These are phyloP conservation scores for Ecdyonurus torrentis DNA, from an alignment of 2,888 invertebrate genomes.

Conservation along the genomic window DNA sequence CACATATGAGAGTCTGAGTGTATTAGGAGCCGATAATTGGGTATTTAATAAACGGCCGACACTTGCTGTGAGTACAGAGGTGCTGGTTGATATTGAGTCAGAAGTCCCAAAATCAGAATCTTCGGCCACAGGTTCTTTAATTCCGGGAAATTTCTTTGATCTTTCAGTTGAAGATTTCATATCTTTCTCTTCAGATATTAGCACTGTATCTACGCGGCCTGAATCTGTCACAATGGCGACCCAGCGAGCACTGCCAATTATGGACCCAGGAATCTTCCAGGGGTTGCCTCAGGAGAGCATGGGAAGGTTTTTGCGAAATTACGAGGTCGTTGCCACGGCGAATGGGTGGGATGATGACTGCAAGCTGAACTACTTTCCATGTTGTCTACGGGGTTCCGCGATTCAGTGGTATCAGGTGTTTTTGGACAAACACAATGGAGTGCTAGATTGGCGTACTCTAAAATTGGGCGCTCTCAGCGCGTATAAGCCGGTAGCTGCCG, in stretches of 20 bases:
- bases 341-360: neutral
- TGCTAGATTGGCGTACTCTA: neutral
- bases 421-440: neutral
- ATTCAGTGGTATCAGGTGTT: neutral
- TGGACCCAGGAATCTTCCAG: neutral
- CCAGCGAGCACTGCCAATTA: neutral
- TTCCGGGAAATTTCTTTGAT: too few species aligned
- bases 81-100: too few species aligned
- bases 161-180: too few species aligned
- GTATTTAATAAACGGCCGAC: too few species aligned
- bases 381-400: neutral
- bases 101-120: too few species aligned
- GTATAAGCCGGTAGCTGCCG: neutral
- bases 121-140: too few species aligned
- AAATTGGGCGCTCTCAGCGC: neutral
- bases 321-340: neutral
- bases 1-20: too few species aligned
- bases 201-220: too few species aligned
- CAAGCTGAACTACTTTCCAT: neutral
- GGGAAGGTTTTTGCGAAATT: neutral
- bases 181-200: too few species aligned
- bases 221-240: neutral
- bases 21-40: too few species aligned
- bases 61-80: too few species aligned
- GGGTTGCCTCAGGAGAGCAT: neutral